Conservation (phyloP, 2,113 vertebrate species). For the Steatornis caripensis region DNA sequence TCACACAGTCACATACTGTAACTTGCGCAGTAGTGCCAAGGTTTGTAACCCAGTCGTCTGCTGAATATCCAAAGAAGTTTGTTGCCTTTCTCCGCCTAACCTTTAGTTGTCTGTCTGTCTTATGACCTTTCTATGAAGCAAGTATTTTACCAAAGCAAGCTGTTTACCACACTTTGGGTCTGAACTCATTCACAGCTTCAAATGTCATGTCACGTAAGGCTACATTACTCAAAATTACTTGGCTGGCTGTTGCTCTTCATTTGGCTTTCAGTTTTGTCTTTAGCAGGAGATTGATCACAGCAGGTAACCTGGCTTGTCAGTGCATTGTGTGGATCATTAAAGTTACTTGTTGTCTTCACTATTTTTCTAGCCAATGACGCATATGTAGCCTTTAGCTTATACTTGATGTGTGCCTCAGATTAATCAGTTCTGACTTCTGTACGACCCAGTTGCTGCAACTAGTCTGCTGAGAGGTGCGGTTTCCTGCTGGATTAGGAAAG, state of each 20-base stretch:
- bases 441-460: background rate
- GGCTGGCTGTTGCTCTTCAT: background rate
- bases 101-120: background rate
- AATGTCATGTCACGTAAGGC: fast-evolving
- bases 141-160: background rate
- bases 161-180: background rate
- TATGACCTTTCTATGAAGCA: background rate
- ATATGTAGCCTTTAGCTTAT: background rate
- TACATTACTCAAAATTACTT: background rate
- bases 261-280: background rate
- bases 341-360: background rate
- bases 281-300: background rate
- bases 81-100: background rate
- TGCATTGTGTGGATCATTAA: background rate
- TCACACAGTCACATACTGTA: fast-evolving
- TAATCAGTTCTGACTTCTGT: background rate
- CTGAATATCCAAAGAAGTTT: background rate
- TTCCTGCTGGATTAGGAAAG: background rate
- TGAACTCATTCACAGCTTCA: background rate
- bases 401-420: background rate
- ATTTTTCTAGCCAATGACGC: background rate
- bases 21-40: background rate
- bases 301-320: background rate
- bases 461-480: background rate
- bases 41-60: background rate